A percentile compares a stretch with the other conserved stretches of the same genome.
phyloP scores from a whole-genome alignment of 2,113 vertebrate species.

The Myodes glareolus region DNA sequence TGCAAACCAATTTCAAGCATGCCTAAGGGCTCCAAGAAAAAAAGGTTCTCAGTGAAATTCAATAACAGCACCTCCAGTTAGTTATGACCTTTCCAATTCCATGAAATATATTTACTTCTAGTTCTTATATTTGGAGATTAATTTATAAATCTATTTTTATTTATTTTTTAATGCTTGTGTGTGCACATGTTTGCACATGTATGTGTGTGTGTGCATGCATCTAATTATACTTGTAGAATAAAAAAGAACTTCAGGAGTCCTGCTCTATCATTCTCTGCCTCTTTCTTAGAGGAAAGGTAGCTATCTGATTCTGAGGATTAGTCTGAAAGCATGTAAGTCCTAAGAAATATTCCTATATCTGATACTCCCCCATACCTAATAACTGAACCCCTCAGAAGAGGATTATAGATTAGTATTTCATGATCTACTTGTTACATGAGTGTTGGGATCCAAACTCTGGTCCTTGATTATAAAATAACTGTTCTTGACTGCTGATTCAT shows the following conservation, averaged over 20 bases:
- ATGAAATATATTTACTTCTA: neutral
- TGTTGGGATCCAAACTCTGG: neutral
- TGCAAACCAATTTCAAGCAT: neutral
- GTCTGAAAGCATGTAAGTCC: neutral
- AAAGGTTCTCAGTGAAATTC: neutral
- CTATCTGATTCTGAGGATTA: neutral
- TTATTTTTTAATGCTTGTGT: neutral
- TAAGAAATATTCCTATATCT: neutral
- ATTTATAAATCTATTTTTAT: neutral
- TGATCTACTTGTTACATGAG: neutral
- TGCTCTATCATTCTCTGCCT: neutral
- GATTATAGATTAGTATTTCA: neutral
- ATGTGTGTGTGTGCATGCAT: neutral
- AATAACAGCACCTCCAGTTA: neutral
- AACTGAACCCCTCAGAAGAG: neutral
- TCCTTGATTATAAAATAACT: neutral
- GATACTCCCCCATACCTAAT: rapidly evolving
- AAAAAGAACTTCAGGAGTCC: neutral
- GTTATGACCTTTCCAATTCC: neutral
- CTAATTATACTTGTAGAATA: neutral
- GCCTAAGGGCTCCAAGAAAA: neutral
- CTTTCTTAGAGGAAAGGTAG: neutral
- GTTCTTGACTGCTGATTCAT: neutral
- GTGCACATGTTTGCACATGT: neutral
- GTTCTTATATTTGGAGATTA: conserved; percentile 11